Evolutionary conservation across 2,113 vertebrate species (phyloP).

Genomic region (Ctenomys sociabilis): DNA sequence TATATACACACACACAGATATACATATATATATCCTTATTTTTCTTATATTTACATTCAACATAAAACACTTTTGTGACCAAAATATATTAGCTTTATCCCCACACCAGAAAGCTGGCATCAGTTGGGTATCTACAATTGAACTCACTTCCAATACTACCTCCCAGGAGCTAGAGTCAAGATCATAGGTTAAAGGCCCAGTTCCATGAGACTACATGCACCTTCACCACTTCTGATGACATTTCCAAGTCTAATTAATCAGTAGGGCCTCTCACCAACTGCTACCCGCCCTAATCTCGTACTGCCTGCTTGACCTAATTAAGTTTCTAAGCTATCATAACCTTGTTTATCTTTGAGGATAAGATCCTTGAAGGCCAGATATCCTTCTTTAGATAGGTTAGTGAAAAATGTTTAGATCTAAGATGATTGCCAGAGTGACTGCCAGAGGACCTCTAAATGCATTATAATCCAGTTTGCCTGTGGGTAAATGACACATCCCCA

Average conservation of each 20-base stretch:
- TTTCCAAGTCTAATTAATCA: neutral
- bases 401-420: neutral
- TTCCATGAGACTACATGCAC: neutral
- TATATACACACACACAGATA: too few relatives aligned
- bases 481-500: neutral
- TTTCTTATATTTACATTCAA: neutral
- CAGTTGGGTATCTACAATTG: neutral
- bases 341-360: neutral
- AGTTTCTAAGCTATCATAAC: neutral
- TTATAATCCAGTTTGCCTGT: neutral
- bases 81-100: neutral
- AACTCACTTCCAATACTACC: neutral
- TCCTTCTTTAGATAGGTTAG: neutral
- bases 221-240: neutral
- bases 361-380: neutral
- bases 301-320: neutral
- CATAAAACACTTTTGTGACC: neutral
- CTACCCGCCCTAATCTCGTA: neutral
- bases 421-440: neutral
- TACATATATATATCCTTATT: neutral
- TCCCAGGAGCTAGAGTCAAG: neutral
- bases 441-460: neutral
- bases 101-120: neutral
- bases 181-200: neutral
- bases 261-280: neutral